Evolutionary conservation across 2,113 vertebrate species (phyloP).

Genomic region (Mugil cephalus): DNA sequence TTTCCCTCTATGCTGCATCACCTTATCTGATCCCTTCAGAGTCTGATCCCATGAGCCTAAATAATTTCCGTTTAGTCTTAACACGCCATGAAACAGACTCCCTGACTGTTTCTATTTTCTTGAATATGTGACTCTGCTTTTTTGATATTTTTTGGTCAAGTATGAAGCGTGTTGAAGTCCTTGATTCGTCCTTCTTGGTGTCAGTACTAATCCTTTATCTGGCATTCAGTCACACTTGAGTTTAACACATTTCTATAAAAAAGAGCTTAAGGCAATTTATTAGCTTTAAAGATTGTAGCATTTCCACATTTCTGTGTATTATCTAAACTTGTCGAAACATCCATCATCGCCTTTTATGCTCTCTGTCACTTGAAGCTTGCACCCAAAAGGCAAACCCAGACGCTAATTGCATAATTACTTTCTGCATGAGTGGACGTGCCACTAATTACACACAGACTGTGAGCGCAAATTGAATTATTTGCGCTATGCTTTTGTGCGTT

Average conservation of each 20-base stretch:
- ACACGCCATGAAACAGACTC: no score
- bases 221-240: not conserved
- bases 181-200: no score
- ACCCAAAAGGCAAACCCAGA: not conserved
- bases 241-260: not conserved
- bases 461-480: conserved; percentile 27
- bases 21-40: no score
- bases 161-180: no score
- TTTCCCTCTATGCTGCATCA: no score
- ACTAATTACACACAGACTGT: conserved; percentile 36
- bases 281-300: not conserved
- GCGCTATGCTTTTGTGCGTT: conserved; percentile 3
- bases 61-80: no score
- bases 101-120: no score
- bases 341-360: not conserved
- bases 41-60: no score
- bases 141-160: no score
- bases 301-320: not conserved
- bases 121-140: no score
- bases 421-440: conserved; percentile 10
- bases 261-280: not conserved
- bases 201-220: no score
- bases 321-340: conserved; percentile 25
- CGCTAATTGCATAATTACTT: conserved; percentile 40
- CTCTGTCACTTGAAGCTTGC: conserved; percentile 10